Percentiles rank a stretch among this genome's conserved stretches.
Evolutionary conservation across 2,797 vertebrate species (phyloP).

Genomic region (Tiaroga cobitis): DNA sequence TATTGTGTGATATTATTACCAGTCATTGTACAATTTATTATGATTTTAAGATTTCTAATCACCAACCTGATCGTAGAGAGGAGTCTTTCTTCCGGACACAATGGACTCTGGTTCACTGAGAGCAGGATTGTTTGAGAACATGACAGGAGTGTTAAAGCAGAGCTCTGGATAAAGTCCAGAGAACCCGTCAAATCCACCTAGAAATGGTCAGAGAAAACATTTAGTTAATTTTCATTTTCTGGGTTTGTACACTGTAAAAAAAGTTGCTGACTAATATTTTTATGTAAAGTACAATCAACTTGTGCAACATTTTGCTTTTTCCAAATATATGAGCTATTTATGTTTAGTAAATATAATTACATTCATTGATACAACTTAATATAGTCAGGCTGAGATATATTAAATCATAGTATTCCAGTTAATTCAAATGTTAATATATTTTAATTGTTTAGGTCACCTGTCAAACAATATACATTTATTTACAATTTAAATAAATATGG

Average conservation of each 20-base stretch:
- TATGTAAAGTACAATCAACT: too few species aligned
- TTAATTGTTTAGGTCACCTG: neutral
- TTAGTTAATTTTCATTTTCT: neutral
- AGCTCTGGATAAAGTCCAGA: conserved; percentile 79
- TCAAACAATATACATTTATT: neutral
- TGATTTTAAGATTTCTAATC: neutral
- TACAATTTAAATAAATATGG: neutral
- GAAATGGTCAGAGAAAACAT: conserved; percentile 49
- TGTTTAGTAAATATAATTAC: neutral
- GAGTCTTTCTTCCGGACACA: conserved; percentile 70
- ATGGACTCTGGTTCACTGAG: conserved; percentile 64
- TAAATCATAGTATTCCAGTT: neutral
- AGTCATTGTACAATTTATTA: neutral
- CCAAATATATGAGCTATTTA: neutral
- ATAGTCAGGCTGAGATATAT: too few species aligned
- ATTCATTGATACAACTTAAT: neutral
- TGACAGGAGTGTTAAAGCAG: conserved; percentile 70
- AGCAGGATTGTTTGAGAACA: conserved; percentile 46
- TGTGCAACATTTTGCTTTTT: neutral
- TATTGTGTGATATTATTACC: neutral
- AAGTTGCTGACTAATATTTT: too few species aligned
- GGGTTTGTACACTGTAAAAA: neutral
- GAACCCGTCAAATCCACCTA: conserved; percentile 85
- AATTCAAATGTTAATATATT: neutral
- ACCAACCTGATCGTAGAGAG: conserved; percentile 84